These are phyloP conservation scores for Troglohyphantes excavatus DNA, from an alignment of 2,888 invertebrate species.

Conservation along the genomic window DNA sequence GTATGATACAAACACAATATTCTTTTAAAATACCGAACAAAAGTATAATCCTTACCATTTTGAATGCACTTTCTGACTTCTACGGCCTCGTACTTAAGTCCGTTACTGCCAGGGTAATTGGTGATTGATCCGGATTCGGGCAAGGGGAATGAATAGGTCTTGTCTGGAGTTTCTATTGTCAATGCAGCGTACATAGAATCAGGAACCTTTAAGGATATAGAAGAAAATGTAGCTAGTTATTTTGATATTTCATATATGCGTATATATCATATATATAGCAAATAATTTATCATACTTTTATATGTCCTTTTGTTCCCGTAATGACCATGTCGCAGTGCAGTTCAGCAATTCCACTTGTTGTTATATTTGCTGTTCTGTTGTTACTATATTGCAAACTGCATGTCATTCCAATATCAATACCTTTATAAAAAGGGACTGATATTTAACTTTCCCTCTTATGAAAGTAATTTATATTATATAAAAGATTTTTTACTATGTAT, in stretches of 20 bases:
- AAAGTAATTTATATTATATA: too few species aligned
- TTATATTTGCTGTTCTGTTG: conserved; percentile 86
- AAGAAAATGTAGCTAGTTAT: background rate
- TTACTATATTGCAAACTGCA: conserved; percentile 87
- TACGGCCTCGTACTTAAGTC: conserved; percentile 89
- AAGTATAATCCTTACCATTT: conserved; percentile 84
- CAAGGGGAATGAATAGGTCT: conserved; percentile 85
- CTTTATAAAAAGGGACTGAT: background rate
- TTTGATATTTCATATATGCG: background rate
- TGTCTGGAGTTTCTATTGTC: conserved; percentile 40
- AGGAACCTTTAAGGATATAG: conserved; percentile 26
- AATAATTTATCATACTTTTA: conserved; percentile 84
- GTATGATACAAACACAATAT: too few species aligned
- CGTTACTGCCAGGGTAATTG: conserved; percentile 88
- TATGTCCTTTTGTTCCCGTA: conserved; percentile 87
- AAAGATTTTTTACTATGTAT: too few species aligned
- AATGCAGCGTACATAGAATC: conserved; percentile 60
- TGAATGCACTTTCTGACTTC: conserved; percentile 89
- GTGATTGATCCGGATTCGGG: conserved; percentile 85
- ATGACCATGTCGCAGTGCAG: conserved; percentile 87
- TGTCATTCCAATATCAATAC: conserved; percentile 88
- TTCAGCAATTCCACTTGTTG: conserved; percentile 81
- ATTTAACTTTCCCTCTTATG: too few species aligned
- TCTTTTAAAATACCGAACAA: too few species aligned
- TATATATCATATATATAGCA: background rate